Conservation (phyloP, 2,888 invertebrate species). For the Hypsopygia costalis region DNA sequence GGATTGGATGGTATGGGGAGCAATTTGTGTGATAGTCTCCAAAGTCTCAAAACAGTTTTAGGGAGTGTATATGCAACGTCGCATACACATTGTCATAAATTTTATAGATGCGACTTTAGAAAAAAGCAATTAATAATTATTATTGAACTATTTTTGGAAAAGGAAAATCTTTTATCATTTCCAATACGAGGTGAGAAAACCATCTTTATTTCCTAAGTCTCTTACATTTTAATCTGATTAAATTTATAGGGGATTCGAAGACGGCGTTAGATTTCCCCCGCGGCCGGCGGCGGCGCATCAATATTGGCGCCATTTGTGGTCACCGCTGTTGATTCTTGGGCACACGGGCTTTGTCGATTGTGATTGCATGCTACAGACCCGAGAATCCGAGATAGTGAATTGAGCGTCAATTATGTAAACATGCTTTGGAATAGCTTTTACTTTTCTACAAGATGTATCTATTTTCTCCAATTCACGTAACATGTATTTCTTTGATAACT, state of each 20-base stretch:
- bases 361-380: constrained; percentile 1
- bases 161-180: no score
- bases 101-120: constrained; percentile 11
- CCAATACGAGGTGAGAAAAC: neutral
- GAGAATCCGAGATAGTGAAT: neutral
- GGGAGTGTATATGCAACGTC: constrained; percentile 24
- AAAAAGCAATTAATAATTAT: neutral
- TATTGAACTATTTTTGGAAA: no score
- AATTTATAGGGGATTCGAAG: constrained; percentile 19
- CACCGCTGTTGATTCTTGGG: constrained; percentile 11
- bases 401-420: constrained; percentile 1
- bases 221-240: constrained; percentile 18
- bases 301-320: constrained; percentile 17
- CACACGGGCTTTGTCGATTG: constrained; percentile 5
- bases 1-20: constrained; percentile 21
- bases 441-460: no score
- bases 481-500: no score
- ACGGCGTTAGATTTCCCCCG: constrained; percentile 19
- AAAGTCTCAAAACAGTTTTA: constrained; percentile 31
- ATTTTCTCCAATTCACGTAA: no score
- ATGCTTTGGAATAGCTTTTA: no score
- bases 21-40: constrained; percentile 39
- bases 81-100: constrained; percentile 15
- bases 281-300: constrained; percentile 13
- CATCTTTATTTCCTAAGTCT: constrained; percentile 11